A percentile compares a stretch with the other conserved stretches of the same genome.
Conservation (phyloP, 2,113 vertebrate species). For the Pelecanus crispus region DNA sequence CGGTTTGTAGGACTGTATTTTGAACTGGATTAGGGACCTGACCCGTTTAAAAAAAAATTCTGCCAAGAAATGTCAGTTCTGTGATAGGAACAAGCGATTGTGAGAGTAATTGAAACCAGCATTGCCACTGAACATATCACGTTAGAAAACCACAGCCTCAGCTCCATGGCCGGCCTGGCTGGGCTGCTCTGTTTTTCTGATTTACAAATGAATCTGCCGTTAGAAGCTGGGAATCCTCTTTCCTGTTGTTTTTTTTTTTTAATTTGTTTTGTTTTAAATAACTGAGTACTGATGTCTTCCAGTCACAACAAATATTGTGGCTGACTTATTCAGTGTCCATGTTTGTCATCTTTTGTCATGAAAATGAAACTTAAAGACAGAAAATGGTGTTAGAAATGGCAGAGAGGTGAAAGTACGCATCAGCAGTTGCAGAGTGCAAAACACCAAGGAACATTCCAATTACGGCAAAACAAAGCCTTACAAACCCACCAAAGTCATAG, state of each 20-base stretch:
- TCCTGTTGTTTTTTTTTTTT: background rate
- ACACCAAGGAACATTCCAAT: background rate
- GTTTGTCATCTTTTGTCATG: background rate
- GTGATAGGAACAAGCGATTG: background rate
- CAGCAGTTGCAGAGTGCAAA: background rate
- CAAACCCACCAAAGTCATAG: background rate
- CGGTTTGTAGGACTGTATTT: background rate
- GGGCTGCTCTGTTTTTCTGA: background rate
- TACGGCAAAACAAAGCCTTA: background rate
- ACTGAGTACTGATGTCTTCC: background rate
- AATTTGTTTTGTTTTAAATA: background rate
- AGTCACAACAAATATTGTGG: background rate
- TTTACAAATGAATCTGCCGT: background rate
- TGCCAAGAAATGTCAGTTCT: background rate
- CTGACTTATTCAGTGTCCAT: background rate
- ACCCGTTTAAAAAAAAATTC: background rate
- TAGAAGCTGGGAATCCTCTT: background rate
- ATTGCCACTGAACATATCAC: background rate
- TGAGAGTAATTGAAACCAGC: conserved; percentile 15
- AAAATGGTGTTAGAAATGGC: background rate
- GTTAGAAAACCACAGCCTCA: background rate
- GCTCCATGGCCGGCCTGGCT: background rate
- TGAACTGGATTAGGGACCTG: background rate
- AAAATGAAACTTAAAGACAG: background rate
- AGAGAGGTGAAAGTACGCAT: background rate